Base-by-base conservation (phyloP, 2,888 invertebrate genomes). In the Acleris holmiana region DNA sequence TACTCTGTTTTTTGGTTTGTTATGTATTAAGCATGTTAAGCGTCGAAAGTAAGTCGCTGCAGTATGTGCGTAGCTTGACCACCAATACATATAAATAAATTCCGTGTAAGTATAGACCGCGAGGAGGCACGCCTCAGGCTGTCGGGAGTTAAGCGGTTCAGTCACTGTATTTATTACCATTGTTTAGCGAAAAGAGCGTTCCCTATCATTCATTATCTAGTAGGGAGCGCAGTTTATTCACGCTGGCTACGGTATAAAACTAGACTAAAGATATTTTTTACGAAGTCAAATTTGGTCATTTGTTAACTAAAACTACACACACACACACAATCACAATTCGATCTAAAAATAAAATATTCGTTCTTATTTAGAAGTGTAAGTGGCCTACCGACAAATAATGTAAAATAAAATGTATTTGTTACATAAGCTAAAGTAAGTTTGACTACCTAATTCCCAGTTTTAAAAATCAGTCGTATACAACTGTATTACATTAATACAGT, bases 131-230 rank as follows among this genome's bases (percentile, higher is more conserved):
- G 49, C 49, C 47, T 44, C 71, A 71, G 73, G 67, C 76, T 77
- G 82, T 78, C 80, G 84, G 84, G 82, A 78, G 89, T 80, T 90
- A 88, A 88, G 79, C 85, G 82, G 74, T 71, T 75, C 79, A 85
- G 85, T 89, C 88, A 76, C 89, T 89, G 91, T 91, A 91, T 91
- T 88, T 89, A 91, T 91, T 91, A 91, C 89, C 91, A 91, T 91
- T 90, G 86, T 90, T 91, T 91, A 91, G 89, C 75, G 81, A 83
- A 88, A 88, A 81, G 84, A 86, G 87, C 86, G 84, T 85, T 83
- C 84, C 81, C 78, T 84, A 86, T 88, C 89, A 86, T 91, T 89
- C 86, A 88, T 91, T 91, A 91, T 82, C 80, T 75, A 70, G 78
- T 69, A 44, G 73, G 76, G 72, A 68, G 68, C 71, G 70, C 71